Conservation (phyloP, 2,888 invertebrate species). For the Argynnis bischoffii region DNA sequence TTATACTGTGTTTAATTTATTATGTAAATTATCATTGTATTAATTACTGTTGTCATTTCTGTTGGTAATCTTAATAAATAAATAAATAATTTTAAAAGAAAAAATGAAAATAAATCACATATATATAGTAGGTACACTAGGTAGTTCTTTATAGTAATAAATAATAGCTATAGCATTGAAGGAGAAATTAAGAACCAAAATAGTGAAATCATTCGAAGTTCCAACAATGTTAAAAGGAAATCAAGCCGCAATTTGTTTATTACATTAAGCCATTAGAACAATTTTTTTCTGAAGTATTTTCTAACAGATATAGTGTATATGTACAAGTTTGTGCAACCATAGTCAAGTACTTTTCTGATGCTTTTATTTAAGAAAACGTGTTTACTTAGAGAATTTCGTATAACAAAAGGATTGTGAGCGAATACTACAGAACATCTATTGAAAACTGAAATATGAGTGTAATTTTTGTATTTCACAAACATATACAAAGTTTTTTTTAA, state of each 20-base stretch:
- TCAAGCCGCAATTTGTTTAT: background rate
- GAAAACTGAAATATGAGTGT: slow-evolving; percentile 3
- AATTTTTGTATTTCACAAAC: background rate
- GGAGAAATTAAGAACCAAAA: background rate
- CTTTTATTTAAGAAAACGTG: slow-evolving; percentile 15
- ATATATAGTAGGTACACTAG: too few relatives aligned
- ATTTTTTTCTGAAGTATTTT: background rate
- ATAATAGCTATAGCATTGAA: background rate
- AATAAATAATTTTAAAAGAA: too few relatives aligned
- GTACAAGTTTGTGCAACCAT: too few relatives aligned
- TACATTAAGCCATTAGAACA: slow-evolving; percentile 4
- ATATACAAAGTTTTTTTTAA: background rate
- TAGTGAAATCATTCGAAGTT: background rate
- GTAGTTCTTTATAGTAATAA: too few relatives aligned
- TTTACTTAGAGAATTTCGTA: slow-evolving; percentile 18
- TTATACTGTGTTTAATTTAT: too few relatives aligned
- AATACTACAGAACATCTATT: slow-evolving; percentile 5
- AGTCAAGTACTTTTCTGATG: slow-evolving; percentile 13
- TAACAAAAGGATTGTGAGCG: slow-evolving; percentile 17
- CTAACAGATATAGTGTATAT: too few relatives aligned
- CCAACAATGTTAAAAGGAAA: slow-evolving; percentile 5
- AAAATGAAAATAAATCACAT: too few relatives aligned
- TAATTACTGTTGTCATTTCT: too few relatives aligned
- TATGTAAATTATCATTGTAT: too few relatives aligned
- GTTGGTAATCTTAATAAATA: too few relatives aligned